Evolutionary conservation across 2,888 invertebrate genomes (phyloP), one percentile per base, ranked within the genome.

Genomic region (Stratiomys singularior): DNA sequence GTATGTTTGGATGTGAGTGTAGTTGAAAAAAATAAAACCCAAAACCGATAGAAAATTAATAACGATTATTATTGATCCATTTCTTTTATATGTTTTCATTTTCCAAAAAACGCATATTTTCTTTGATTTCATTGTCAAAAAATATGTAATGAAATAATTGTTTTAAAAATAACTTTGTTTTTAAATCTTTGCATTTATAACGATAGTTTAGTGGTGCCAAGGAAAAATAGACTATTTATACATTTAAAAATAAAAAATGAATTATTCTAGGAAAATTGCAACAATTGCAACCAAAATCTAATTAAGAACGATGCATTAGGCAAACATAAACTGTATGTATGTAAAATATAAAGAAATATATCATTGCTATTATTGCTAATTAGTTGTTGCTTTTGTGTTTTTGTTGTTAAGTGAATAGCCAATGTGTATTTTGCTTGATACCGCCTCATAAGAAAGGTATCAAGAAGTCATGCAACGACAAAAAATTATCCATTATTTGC

Each of bases 21-120:
- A 18, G 18, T 9, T 5, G 4, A 9, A 15, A 67, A 21, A 46
- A 67, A 69, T 47, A 47, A 69, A 69, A 69, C 46, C 69, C 69
- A 46, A 46, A 69, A 69, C 69, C 69, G 69, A 69, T 69, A 69
- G 47, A 46, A 21, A 30, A 47, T 46, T 69, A 69, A 69, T 69
- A 46, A 21, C 69, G 69, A 69, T 69, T 69, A 69, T 69, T 69
- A 69, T 69, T 66, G 18, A 37, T 66, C 21, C n/a, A 66, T 30
- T 66, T 37, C 37, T 37, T 37, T 37, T 30, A 66, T 18, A 37
- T 66, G n/a, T 4, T 66, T 66, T 13, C 9, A 5, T 37, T 37
- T 66, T 69, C 60, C 1, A 46, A 69, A 69, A 69, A 37, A 69
- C 37, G n/a, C 69, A 44, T 69, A 69, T 25, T 25, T 46, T 69